Percentiles rank a stretch among this genome's conserved stretches.
phyloP scores from a whole-genome alignment of 1,140 invertebrate species.

The Pentalonia nigronervosa region DNA sequence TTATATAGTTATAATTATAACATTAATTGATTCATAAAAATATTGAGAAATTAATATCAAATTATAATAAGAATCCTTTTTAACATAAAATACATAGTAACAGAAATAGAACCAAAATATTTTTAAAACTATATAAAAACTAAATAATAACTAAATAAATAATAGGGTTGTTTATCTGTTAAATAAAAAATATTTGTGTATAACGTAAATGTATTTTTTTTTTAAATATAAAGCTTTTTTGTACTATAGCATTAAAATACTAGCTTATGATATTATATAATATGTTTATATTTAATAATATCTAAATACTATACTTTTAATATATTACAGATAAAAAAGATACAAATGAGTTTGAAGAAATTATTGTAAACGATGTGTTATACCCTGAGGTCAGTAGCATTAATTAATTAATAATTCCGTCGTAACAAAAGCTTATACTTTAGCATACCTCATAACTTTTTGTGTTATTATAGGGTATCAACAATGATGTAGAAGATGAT shows the following conservation, averaged over 20 bases:
- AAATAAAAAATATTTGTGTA: too few species aligned
- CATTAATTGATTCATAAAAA: background rate
- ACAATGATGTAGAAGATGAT: conserved; percentile 19
- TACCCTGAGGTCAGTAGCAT: background rate
- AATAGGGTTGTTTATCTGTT: background rate
- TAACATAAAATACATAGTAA: too few species aligned
- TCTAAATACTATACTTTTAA: background rate
- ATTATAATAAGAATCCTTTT: too few species aligned
- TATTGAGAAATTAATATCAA: background rate
- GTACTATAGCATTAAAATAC: too few species aligned
- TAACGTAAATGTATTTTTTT: too few species aligned
- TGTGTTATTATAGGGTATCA: conserved; percentile 20
- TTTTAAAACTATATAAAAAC: conserved; percentile 26
- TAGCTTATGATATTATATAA: background rate
- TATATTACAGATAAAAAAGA: conserved; percentile 8
- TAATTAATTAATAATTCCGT: conserved; percentile 10
- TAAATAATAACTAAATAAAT: background rate
- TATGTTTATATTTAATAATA: background rate
- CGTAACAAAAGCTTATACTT: conserved; percentile 3
- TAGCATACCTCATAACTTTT: background rate
- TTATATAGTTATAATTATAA: conserved; percentile 29
- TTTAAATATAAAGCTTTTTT: too few species aligned
- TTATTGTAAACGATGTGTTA: background rate
- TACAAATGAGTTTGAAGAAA: conserved; percentile 20
- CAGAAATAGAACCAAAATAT: background rate